Conservation (phyloP, 2,888 invertebrate species). For the Dioctria linearis region DNA sequence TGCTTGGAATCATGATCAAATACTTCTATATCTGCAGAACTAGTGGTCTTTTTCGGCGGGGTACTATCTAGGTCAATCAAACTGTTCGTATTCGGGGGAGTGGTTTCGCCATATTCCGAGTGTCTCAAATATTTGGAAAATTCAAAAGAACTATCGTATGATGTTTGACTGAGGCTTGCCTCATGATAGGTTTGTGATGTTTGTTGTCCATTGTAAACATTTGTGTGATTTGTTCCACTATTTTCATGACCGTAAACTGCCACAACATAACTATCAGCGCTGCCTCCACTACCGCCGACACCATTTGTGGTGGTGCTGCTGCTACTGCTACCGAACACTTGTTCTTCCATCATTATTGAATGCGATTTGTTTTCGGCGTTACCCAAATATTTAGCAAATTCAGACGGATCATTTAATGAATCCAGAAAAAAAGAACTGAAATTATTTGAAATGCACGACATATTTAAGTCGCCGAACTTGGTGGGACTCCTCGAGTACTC, state of each 20-base stretch:
- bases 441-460: constrained; percentile 71
- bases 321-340: constrained; percentile 39
- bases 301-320: constrained; percentile 16
- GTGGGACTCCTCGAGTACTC: constrained; percentile 38
- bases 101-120: constrained; percentile 65
- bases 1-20: constrained; percentile 70
- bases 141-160: constrained; percentile 68
- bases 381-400: constrained; percentile 70
- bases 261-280: constrained; percentile 43
- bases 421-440: constrained; percentile 71
- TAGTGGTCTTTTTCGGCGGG: constrained; percentile 39
- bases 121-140: constrained; percentile 70
- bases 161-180: constrained; percentile 62
- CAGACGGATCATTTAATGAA: constrained; percentile 70
- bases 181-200: constrained; percentile 33
- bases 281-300: not conserved
- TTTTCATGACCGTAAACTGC: constrained; percentile 55
- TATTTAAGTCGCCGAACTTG: constrained; percentile 61
- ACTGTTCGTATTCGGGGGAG: constrained; percentile 61
- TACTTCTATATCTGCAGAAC: constrained; percentile 52
- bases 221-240: constrained; percentile 59
- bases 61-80: constrained; percentile 68
- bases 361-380: constrained; percentile 70
- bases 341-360: constrained; percentile 65
- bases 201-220: constrained; percentile 35